Evolutionary conservation across 2,113 vertebrate species (phyloP).

Genomic region (Paradisaea rubra): DNA sequence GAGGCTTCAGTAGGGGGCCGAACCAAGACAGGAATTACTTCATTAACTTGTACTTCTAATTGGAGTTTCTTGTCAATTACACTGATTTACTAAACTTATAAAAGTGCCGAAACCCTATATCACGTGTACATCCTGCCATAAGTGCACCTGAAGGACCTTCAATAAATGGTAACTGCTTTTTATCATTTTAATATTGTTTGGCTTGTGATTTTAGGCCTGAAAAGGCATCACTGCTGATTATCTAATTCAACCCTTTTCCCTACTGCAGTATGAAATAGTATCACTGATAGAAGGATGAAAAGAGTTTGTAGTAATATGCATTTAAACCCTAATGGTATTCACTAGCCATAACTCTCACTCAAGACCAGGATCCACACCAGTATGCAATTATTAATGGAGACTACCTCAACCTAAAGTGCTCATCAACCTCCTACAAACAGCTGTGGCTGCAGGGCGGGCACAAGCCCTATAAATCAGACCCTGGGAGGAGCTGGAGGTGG

Average conservation of each 20-base stretch:
- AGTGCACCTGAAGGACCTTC: background rate
- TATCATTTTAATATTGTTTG: background rate
- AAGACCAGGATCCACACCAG: too few species aligned
- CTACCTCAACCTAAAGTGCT: too few species aligned
- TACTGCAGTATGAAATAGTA: background rate
- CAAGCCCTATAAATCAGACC: too few species aligned
- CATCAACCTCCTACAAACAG: too few species aligned
- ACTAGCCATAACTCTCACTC: too few species aligned
- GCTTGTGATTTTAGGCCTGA: background rate
- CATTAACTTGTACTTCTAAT: background rate
- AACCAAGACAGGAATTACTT: background rate
- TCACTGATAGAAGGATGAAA: background rate
- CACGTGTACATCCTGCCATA: background rate
- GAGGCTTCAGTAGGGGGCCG: fast-evolving
- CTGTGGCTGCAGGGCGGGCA: too few species aligned
- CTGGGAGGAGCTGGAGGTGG: too few species aligned
- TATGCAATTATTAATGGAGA: too few species aligned
- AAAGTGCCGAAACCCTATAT: background rate
- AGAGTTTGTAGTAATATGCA: background rate
- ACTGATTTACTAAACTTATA: background rate
- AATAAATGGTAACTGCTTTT: background rate
- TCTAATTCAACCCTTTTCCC: background rate
- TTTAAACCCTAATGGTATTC: too few species aligned
- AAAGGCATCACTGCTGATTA: background rate
- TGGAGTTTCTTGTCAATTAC: background rate